Percentiles rank a stretch among this genome's conserved stretches.
These are phyloP conservation scores for Physella acuta DNA, from an alignment of 1,140 invertebrate genomes.

Conservation along the genomic window DNA sequence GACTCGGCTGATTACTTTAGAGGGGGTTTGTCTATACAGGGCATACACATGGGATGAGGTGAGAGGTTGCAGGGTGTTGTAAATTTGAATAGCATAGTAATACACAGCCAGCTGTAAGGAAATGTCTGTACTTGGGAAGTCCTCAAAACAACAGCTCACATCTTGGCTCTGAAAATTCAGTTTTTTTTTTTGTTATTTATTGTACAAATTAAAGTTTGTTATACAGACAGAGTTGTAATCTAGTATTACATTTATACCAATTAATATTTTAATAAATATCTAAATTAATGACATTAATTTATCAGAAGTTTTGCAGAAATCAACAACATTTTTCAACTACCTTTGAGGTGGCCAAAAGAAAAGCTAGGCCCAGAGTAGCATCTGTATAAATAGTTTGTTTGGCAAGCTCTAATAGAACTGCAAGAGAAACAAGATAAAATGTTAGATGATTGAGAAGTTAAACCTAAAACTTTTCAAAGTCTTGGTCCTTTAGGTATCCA, in stretches of 20 bases:
- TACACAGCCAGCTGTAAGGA: constrained; percentile 55
- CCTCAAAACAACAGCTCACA: constrained; percentile 48
- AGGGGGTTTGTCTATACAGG: constrained; percentile 44
- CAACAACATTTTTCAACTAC: no score
- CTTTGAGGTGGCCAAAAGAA: constrained; percentile 51
- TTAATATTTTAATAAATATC: no score
- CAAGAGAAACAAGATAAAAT: constrained; percentile 24
- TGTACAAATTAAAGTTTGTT: no score
- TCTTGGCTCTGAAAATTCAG: constrained; percentile 38
- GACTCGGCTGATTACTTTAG: constrained; percentile 41
- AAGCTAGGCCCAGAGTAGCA: constrained; percentile 51
- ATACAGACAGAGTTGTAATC: no score
- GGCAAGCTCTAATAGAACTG: constrained; percentile 55
- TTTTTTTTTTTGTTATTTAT: no score
- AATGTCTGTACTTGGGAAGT: constrained; percentile 49
- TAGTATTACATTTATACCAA: no score
- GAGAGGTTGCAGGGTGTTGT: constrained; percentile 36
- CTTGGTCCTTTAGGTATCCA: no score
- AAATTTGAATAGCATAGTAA: constrained; percentile 56
- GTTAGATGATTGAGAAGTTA: background rate
- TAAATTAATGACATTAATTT: no score
- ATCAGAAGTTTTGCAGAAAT: no score
- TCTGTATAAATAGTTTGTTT: constrained; percentile 48
- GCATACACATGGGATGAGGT: constrained; percentile 28
- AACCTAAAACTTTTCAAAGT: no score